Evolutionary conservation across 2,113 vertebrate species (phyloP).

Genomic region (Sinocyclocheilus grahami): DNA sequence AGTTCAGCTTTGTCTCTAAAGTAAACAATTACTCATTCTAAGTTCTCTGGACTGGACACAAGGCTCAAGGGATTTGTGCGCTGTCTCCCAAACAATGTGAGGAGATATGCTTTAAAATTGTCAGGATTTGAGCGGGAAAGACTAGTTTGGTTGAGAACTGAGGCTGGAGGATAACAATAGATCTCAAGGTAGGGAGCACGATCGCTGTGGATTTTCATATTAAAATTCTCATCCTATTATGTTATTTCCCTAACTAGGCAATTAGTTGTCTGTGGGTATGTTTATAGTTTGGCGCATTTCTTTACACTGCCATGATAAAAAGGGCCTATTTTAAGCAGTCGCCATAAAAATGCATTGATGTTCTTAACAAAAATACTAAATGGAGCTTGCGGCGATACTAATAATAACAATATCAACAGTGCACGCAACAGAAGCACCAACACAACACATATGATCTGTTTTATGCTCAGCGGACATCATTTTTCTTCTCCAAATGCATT

Average conservation of each 20-base stretch:
- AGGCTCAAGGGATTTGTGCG: conserved; percentile 27
- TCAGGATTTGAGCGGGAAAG: conserved; percentile 15
- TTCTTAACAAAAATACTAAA: conserved; percentile 17
- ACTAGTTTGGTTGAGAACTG: background rate
- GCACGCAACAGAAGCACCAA: conserved; percentile 30
- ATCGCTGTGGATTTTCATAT: background rate
- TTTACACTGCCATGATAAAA: background rate
- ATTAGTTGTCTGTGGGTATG: conserved; percentile 23
- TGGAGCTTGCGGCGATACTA: conserved; percentile 20
- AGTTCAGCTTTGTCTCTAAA: conserved; percentile 42
- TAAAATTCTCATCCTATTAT: conserved; percentile 12
- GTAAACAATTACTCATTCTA: conserved; percentile 52
- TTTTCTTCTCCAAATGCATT: conserved; percentile 59
- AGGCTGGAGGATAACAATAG: background rate
- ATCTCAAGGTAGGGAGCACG: background rate
- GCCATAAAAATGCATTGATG: background rate
- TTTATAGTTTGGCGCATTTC: background rate
- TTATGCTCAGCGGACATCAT: conserved; percentile 50
- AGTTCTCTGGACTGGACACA: conserved; percentile 29
- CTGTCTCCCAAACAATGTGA: conserved; percentile 40
- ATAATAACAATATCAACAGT: conserved; percentile 25
- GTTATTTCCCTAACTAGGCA: conserved; percentile 3
- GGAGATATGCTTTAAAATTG: conserved; percentile 31
- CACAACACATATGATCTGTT: conserved; percentile 55
- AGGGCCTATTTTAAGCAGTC: conserved; percentile 18